phyloP scores from a whole-genome alignment of 2,113 vertebrate species.

The Girardinichthys multiradiatus region DNA sequence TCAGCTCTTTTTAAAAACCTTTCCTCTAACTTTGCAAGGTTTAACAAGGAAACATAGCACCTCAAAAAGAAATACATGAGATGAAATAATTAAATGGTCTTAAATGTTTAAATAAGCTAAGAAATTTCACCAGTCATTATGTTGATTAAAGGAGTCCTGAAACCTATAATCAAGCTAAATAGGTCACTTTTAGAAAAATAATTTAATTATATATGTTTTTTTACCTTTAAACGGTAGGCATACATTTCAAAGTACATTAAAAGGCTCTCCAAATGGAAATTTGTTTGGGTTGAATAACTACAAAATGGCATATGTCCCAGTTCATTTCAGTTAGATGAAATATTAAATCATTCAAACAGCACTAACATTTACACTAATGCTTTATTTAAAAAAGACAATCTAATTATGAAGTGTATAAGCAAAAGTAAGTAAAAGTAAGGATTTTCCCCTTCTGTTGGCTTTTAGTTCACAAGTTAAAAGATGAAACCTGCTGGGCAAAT shows the following conservation, averaged over 20 bases:
- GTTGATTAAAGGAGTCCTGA: neutral
- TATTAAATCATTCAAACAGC: neutral
- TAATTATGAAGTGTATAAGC: neutral
- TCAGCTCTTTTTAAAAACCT: too few relatives aligned
- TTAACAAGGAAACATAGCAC: too few relatives aligned
- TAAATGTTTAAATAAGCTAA: too few relatives aligned
- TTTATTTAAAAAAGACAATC: neutral
- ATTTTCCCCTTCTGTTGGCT: neutral
- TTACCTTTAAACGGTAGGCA: neutral
- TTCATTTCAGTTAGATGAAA: neutral
- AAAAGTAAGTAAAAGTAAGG: neutral
- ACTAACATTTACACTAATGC: neutral
- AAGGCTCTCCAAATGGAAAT: neutral
- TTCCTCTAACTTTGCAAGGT: too few relatives aligned
- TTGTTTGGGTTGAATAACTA: neutral
- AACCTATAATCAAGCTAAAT: neutral
- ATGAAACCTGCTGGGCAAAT: neutral
- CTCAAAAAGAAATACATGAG: too few relatives aligned
- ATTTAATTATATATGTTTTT: neutral
- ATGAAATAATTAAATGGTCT: too few relatives aligned
- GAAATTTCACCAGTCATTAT: neutral
- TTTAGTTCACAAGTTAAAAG: neutral
- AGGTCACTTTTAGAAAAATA: neutral
- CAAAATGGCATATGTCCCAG: neutral
- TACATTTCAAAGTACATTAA: neutral